Percentiles rank a stretch among this genome's conserved stretches.
Evolutionary conservation across 2,888 invertebrate species (phyloP).

Genomic region (Andrena minutula): DNA sequence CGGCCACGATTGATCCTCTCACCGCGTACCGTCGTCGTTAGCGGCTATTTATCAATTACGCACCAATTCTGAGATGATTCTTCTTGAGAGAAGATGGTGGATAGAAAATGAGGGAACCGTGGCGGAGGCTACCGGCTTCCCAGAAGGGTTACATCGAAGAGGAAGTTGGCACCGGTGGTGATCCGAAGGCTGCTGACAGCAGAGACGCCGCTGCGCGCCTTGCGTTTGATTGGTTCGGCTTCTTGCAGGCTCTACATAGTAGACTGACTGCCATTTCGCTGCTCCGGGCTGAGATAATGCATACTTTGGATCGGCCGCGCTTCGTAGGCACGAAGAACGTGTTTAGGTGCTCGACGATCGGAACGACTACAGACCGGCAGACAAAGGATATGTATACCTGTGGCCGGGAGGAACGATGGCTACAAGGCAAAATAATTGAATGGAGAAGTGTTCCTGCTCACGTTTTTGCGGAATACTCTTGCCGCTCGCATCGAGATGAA

Average conservation of each 20-base stretch:
- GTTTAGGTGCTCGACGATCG: conserved; percentile 75
- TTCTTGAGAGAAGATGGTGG: neutral
- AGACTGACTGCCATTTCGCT: conserved; percentile 54
- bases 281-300: conserved; percentile 70
- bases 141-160: neutral
- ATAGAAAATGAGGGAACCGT: neutral
- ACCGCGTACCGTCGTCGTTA: conserved; percentile 52
- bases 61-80: conserved; percentile 43
- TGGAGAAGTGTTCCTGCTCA: conserved; percentile 60
- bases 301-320: conserved; percentile 66
- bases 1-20: conserved; percentile 74
- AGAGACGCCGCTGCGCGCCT: conserved; percentile 22
- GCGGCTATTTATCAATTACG: conserved; percentile 64
- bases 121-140: neutral
- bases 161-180: neutral
- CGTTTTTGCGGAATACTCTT: conserved; percentile 54
- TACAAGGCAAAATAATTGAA: conserved; percentile 71
- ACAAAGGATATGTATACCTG: conserved; percentile 71
- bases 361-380: conserved; percentile 67
- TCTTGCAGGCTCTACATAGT: conserved; percentile 33
- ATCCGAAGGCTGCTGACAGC: conserved; percentile 49
- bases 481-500: conserved; percentile 36
- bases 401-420: conserved; percentile 55
- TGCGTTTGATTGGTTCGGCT: conserved; percentile 54
- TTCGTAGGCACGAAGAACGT: conserved; percentile 71